Evolutionary conservation across 2,888 invertebrate genomes (phyloP), one percentile per base, ranked within the genome.

Genomic region (Ormia ochracea): DNA sequence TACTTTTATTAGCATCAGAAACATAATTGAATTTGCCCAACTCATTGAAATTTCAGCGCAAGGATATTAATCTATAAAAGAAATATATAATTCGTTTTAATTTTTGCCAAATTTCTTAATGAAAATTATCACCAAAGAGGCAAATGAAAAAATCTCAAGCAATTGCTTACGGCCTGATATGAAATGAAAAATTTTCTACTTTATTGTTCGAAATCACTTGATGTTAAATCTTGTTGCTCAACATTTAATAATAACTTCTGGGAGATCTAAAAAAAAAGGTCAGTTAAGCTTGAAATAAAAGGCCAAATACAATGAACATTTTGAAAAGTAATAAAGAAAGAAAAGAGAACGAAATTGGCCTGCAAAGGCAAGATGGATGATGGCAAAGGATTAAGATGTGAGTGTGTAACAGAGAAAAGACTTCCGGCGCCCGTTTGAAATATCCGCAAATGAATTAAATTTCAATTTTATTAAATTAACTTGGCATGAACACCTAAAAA

Each of bases 391-490:
- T 14, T 9, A 38, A 59, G 45, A 70, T 43, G 59, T 33, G 31
- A 63, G 56, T 41, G 48, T n/a, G n/a, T n/a, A n/a, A 50, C 81
- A 86, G 85, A 74, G 61, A 54, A 31, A 56, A 72, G 78, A 81
- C 80, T 81, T 83, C 81, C 80, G 81, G 78, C 82, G 82, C 81
- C 74, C 79, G 74, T 70, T 74, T 75, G 73, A 75, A 75, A 74
- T 86, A 85, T 87, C 85, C 86, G 83, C 87, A 87, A 87, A 87
- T 86, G 87, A 87, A 87, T 87, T 87, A 85, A 87, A 86, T 87
- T 87, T 85, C 84, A 87, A 84, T 86, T 87, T 87, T 86, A 87
- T 87, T 87, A 87, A 87, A 87, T 87, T 87, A 87, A 85, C 86
- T 86, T 86, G 86, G 86, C 87, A 86, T 87, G 86, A 86, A 87